Evolutionary conservation across 2,797 vertebrate species (phyloP).

Genomic region (Myripristis murdjan): DNA sequence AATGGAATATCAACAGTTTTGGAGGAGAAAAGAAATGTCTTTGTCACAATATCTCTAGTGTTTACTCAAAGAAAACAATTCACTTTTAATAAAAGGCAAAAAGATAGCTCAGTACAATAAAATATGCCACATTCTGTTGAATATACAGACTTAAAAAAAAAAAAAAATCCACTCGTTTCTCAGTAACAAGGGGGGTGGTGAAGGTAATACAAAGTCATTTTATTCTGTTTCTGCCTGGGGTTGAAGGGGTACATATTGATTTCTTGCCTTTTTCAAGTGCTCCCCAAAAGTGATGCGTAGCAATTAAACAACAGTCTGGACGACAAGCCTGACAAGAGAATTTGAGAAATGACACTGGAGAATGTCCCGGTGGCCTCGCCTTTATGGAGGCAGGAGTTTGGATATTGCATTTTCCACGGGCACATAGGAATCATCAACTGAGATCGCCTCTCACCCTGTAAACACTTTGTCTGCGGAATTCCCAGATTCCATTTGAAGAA

Average conservation of each 20-base stretch:
- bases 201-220: slow-evolving; percentile 41
- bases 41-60: slow-evolving; percentile 6
- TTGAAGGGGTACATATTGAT: slow-evolving; percentile 65
- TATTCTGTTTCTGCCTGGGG: slow-evolving; percentile 38
- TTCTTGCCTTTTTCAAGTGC: slow-evolving; percentile 63
- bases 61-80: slow-evolving; percentile 11
- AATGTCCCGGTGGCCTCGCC: slow-evolving; percentile 63
- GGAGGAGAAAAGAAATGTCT: slow-evolving; percentile 7
- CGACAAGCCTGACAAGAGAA: slow-evolving; percentile 71
- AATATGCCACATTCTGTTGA: slow-evolving; percentile 15
- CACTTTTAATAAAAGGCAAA: slow-evolving; percentile 20
- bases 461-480: slow-evolving; percentile 72
- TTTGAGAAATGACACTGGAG: slow-evolving; percentile 71
- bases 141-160: slow-evolving; percentile 7
- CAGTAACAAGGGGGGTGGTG: slow-evolving; percentile 31
- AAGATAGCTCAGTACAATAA: not conserved
- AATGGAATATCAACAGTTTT: slow-evolving; percentile 18
- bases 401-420: slow-evolving; percentile 74
- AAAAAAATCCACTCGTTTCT: slow-evolving; percentile 10
- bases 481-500: slow-evolving; percentile 73
- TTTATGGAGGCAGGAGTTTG: slow-evolving; percentile 61
- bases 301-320: slow-evolving; percentile 70
- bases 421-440: slow-evolving; percentile 65
- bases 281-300: slow-evolving; percentile 68
- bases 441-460: slow-evolving; percentile 66